Evolutionary conservation across 1,140 invertebrate genomes (phyloP).

Genomic region (Drosophila mayri): DNA sequence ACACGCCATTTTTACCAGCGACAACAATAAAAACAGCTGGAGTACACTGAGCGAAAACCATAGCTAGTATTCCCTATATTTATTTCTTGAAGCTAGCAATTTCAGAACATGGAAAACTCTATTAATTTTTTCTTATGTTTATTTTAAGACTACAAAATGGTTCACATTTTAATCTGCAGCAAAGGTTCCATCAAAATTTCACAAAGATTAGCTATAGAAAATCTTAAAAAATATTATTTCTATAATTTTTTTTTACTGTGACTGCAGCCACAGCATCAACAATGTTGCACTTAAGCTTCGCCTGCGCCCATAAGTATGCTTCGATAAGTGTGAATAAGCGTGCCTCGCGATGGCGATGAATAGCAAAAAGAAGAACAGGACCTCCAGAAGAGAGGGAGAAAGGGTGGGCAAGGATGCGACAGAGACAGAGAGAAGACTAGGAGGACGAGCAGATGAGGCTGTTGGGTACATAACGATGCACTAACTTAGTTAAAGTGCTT

Average conservation of each 20-base stretch:
- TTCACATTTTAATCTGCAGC: background rate
- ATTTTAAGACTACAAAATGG: background rate
- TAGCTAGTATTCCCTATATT: background rate
- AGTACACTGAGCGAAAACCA: background rate
- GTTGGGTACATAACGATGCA: slow-evolving; percentile 46
- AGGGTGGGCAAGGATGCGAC: background rate
- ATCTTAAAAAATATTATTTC: background rate
- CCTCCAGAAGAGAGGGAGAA: background rate
- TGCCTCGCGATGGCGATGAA: slow-evolving; percentile 30
- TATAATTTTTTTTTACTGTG: slow-evolving; percentile 1
- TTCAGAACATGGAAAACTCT: background rate
- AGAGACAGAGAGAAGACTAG: background rate
- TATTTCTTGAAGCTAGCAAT: background rate
- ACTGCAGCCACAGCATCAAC: slow-evolving; percentile 20
- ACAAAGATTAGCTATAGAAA: background rate
- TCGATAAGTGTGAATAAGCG: slow-evolving; percentile 65
- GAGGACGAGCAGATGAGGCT: background rate
- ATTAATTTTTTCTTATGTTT: background rate
- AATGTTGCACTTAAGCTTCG: slow-evolving; percentile 58
- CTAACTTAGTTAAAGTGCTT: slow-evolving; percentile 66
- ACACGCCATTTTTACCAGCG: slow-evolving; percentile 23
- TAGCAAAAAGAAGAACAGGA: slow-evolving; percentile 8
- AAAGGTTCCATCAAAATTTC: background rate
- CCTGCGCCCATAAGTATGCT: slow-evolving; percentile 66
- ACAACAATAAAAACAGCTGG: slow-evolving; percentile 21